phyloP scores from a whole-genome alignment of 1,140 invertebrate genomes.

The Trichonephila inaurata region DNA sequence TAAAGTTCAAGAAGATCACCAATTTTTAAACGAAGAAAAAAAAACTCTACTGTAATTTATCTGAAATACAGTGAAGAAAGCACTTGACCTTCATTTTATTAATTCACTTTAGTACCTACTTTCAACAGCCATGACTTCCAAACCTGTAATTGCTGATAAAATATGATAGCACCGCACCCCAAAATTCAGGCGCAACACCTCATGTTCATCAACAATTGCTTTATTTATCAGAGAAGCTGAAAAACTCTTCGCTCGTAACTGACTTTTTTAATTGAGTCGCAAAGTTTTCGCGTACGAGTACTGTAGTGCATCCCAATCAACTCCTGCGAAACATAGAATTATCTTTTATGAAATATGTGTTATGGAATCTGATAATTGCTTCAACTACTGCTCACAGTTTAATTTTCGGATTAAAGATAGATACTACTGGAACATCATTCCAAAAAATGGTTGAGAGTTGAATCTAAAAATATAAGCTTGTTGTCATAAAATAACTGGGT shows the following conservation, averaged over 20 bases:
- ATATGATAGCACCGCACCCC: conserved; percentile 27
- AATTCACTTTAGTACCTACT: conserved; percentile 27
- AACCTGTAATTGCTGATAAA: conserved; percentile 26
- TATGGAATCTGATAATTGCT: neutral
- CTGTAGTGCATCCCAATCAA: neutral
- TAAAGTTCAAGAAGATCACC: neutral
- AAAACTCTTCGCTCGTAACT: neutral
- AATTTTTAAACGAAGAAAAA: neutral
- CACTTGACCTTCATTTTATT: conserved; percentile 41
- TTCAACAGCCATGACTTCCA: neutral
- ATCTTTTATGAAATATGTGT: neutral
- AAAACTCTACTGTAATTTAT: neutral
- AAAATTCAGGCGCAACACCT: conserved; percentile 7
- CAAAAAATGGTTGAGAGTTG: neutral
- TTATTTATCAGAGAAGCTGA: neutral
- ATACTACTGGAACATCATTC: neutral
- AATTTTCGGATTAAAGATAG: neutral
- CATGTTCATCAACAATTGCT: neutral
- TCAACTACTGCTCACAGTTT: neutral
- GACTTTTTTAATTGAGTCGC: conserved; percentile 15
- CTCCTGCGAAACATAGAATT: neutral
- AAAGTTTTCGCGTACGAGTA: neutral
- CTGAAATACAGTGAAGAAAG: neutral
- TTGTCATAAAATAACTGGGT: neutral
- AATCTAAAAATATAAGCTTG: neutral